phyloP scores from a whole-genome alignment of 2,113 vertebrate genomes.

The Hippocampus comes region DNA sequence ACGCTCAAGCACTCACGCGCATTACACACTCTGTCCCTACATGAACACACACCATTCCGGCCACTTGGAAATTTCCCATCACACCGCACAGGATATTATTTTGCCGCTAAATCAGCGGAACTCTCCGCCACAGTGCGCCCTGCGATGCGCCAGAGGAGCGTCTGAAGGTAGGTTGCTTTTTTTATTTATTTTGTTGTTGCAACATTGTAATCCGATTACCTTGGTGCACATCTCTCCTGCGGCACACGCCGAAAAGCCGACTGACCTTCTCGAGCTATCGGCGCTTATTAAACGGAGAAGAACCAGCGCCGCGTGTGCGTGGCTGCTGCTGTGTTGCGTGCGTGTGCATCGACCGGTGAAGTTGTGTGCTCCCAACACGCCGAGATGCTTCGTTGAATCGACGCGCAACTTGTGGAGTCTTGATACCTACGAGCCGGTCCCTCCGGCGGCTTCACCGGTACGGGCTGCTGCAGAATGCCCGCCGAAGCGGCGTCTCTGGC shows the following conservation, averaged over 20 bases:
- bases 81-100: slow-evolving; percentile 44
- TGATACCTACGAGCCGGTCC: background rate
- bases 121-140: slow-evolving; percentile 55
- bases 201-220: slow-evolving; percentile 36
- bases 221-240: slow-evolving; percentile 30
- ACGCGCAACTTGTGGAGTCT: slow-evolving; percentile 10
- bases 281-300: background rate
- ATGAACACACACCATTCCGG: slow-evolving; percentile 29
- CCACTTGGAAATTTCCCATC: slow-evolving; percentile 55
- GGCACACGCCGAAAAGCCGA: slow-evolving; percentile 25
- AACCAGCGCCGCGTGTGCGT: slow-evolving; percentile 3
- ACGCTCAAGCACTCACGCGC: slow-evolving; percentile 30
- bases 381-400: background rate
- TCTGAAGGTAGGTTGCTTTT: slow-evolving; percentile 59
- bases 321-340: background rate
- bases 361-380: background rate
- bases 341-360: background rate
- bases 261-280: slow-evolving; percentile 41
- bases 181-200: slow-evolving; percentile 2
- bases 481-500: background rate
- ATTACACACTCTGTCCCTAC: slow-evolving; percentile 24
- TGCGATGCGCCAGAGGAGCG: slow-evolving; percentile 61
- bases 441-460: background rate
- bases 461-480: background rate
- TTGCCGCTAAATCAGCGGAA: slow-evolving; percentile 50